A percentile compares a stretch with the other conserved stretches of the same genome.
Evolutionary conservation across 1,140 invertebrate species (phyloP).

Genomic region (Philotrypesis tridentata): DNA sequence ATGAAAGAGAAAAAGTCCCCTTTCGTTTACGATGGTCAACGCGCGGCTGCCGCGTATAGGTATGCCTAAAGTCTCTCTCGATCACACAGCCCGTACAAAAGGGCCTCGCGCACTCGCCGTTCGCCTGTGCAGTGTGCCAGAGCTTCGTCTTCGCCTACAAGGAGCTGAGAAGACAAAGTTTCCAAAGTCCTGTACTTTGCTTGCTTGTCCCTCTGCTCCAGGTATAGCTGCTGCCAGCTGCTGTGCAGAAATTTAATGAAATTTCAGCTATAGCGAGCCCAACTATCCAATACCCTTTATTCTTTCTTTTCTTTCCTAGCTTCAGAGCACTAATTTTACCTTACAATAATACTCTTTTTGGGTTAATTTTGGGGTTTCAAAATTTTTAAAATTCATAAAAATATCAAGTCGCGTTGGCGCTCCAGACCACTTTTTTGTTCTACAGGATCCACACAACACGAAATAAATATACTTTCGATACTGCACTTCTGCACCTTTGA

Average conservation of each 20-base stretch:
- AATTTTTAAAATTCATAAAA: no score
- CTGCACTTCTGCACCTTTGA: no score
- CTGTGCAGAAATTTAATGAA: constrained; percentile 35
- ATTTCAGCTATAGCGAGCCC: not conserved
- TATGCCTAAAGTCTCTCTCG: not conserved
- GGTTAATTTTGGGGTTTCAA: no score
- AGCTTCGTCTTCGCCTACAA: not conserved
- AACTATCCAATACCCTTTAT: not conserved
- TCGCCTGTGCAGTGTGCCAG: constrained; percentile 13
- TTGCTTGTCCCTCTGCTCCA: no score
- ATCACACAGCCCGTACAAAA: constrained; percentile 51
- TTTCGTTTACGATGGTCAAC: not conserved
- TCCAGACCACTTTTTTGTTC: no score
- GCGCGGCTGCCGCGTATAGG: not conserved
- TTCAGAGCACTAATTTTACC: not conserved
- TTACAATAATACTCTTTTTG: no score
- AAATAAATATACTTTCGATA: no score
- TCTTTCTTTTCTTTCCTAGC: not conserved
- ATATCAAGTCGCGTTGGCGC: no score
- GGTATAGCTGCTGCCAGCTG: not conserved
- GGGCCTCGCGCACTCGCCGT: no score
- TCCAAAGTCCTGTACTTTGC: constrained; percentile 28
- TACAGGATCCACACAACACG: no score
- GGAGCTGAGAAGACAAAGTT: not conserved
- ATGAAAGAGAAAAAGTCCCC: constrained; percentile 49